Conservation (phyloP, 1,140 invertebrate species). For the Caenorhabditis remanei region DNA sequence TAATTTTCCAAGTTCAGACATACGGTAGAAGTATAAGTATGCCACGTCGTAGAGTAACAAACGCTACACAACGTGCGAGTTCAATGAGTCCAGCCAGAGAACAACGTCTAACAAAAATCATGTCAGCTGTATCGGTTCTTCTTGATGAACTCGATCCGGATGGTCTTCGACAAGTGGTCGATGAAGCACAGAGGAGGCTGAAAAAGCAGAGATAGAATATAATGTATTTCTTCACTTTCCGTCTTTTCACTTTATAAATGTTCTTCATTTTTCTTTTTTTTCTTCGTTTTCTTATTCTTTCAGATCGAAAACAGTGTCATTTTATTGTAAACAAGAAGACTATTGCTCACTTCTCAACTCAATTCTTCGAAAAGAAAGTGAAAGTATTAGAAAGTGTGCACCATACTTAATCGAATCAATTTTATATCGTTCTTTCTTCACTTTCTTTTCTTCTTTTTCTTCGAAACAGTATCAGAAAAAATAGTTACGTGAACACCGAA, state of each 20-base stretch:
- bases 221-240: slow-evolving; percentile 9
- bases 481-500: too few relatives aligned
- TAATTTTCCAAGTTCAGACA: background rate
- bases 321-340: background rate
- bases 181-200: slow-evolving; percentile 67
- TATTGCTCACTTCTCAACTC: background rate
- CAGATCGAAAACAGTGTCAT: background rate
- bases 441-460: background rate
- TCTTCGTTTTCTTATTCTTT: background rate
- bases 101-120: slow-evolving; percentile 62
- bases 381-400: background rate
- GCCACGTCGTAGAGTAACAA: background rate
- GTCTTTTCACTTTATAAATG: slow-evolving; percentile 1
- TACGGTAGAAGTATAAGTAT: slow-evolving; percentile 51
- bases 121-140: slow-evolving; percentile 65
- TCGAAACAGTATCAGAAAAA: background rate
- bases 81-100: slow-evolving; percentile 64
- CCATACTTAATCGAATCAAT: slow-evolving; percentile 17
- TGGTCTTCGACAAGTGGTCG: slow-evolving; percentile 63
- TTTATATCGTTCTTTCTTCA: background rate
- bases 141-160: slow-evolving; percentile 66
- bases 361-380: too few relatives aligned
- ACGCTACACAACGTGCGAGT: background rate
- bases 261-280: background rate
- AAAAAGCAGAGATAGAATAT: slow-evolving; percentile 63